Base-by-base conservation (phyloP, 2,797 vertebrate species). In the Pseudocheirus occidentalis region DNA sequence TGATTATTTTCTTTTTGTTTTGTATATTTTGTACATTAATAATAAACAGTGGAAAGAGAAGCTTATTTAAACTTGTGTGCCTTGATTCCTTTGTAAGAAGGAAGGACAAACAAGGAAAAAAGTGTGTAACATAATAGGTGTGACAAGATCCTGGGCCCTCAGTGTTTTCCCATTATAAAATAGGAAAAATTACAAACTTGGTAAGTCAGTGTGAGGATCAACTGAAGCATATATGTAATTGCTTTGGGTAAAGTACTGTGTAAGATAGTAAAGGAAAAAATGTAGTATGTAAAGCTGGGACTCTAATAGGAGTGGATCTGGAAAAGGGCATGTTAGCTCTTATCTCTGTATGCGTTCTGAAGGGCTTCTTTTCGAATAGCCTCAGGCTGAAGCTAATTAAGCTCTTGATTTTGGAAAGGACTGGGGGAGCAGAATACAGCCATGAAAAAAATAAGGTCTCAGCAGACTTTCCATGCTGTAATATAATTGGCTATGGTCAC, bases 21-120 rank as follows among this genome's bases (percentile, higher is more conserved):
- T 99, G 98, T 99, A 98, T 98, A 98, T 98, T 99, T 98, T 99
- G 98, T 99, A 98, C 97, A 99, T 98, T 98, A 98, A 98, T 98
- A 98, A 98, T 99, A 99, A 99, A 99, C 97, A 98, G 96, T 98
- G 97, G 97, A 97, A 98, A 98, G 97, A 98, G 97, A 97, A 97
- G 96, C 97, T 98, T 98, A 98, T 98, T 98, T 98, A 98, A 98
- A n/a, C 96, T 55, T 14, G 55, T 93, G 91, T 94, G 92, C 93
- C 53, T 94, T 91, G 89, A 90, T 24, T 95, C 27, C 95, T 93
- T 12, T 29, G 92, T 58, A 28, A 92, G 56, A 31, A 90, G 1
- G 16, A 27, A 29, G 18, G 66, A 81, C 66, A 73, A 73, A 73
- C 66, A 81, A 40, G 66, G 59, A 34, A 62, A 62, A 31, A 62